Evolutionary conservation across 2,797 vertebrate genomes (phyloP).

Genomic region (Mareca penelope): DNA sequence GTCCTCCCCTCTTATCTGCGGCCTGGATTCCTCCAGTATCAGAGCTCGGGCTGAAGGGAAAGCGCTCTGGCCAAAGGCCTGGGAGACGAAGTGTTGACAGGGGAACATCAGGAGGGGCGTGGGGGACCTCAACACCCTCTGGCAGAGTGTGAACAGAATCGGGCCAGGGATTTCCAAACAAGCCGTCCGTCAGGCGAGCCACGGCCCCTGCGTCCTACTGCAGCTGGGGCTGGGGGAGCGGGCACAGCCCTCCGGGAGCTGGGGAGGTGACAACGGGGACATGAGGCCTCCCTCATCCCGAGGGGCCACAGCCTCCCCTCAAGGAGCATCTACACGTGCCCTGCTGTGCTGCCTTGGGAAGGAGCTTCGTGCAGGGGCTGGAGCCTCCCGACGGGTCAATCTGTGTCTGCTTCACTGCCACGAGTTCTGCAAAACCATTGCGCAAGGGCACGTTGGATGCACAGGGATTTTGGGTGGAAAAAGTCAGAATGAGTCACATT

Average conservation of each 20-base stretch:
- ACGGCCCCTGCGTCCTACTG: rapidly evolving
- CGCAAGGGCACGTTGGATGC: no score
- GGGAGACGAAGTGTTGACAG: neutral
- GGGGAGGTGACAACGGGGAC: no score
- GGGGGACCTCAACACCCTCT: neutral
- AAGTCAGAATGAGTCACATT: neutral
- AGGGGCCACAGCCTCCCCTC: neutral
- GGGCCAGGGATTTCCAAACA: neutral
- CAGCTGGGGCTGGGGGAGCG: no score
- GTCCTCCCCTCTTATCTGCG: rapidly evolving
- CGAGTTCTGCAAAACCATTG: neutral
- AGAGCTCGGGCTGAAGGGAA: neutral
- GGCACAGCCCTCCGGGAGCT: neutral
- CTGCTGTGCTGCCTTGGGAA: neutral
- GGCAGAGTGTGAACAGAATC: neutral
- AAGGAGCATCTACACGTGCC: neutral
- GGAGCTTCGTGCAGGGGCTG: neutral
- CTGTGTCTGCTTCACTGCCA: neutral
- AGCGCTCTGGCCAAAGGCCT: rapidly evolving
- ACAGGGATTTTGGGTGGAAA: neutral
- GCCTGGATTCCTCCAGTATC: neutral
- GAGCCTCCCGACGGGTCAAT: neutral
- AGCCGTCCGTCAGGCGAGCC: rapidly evolving
- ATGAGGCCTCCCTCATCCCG: neutral
- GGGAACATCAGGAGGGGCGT: rapidly evolving